Evolutionary conservation across 2,797 vertebrate genomes (phyloP).

Genomic region (Falco berigora): DNA sequence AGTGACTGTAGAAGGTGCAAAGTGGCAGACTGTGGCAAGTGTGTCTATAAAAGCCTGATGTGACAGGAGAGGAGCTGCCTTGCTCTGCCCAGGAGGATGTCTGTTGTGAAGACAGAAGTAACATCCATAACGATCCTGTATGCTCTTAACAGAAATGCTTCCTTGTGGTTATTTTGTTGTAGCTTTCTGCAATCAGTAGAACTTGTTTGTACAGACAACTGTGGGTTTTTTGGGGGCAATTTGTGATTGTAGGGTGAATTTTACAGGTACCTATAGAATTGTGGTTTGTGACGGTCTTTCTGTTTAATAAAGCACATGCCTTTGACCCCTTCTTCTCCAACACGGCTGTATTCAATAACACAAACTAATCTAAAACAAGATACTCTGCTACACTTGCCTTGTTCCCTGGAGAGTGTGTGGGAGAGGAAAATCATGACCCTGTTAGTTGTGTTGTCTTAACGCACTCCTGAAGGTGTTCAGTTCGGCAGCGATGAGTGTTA

Average conservation of each 20-base stretch:
- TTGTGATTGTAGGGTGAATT: background rate
- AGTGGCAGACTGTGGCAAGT: accelerated
- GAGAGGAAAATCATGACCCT: background rate
- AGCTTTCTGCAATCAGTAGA: background rate
- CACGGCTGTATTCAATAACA: background rate
- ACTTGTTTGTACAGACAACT: background rate
- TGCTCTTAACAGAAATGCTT: background rate
- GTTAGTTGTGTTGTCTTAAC: background rate
- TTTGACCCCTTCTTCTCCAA: background rate
- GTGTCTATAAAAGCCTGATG: background rate
- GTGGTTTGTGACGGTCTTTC: background rate
- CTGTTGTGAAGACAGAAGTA: background rate
- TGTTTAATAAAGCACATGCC: accelerated
- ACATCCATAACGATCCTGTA: background rate
- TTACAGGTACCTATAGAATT: background rate
- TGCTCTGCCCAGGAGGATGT: background rate
- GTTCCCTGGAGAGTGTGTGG: background rate
- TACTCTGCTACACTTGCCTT: background rate
- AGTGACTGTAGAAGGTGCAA: background rate
- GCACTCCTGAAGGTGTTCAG: background rate
- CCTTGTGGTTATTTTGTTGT: background rate
- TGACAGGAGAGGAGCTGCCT: background rate
- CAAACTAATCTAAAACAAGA: background rate
- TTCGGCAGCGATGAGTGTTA: accelerated
- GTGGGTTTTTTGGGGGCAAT: background rate